Percentiles rank a stretch among this genome's conserved stretches.
phyloP scores from a whole-genome alignment of 2,113 vertebrate species.

The Pandion haliaetus region DNA sequence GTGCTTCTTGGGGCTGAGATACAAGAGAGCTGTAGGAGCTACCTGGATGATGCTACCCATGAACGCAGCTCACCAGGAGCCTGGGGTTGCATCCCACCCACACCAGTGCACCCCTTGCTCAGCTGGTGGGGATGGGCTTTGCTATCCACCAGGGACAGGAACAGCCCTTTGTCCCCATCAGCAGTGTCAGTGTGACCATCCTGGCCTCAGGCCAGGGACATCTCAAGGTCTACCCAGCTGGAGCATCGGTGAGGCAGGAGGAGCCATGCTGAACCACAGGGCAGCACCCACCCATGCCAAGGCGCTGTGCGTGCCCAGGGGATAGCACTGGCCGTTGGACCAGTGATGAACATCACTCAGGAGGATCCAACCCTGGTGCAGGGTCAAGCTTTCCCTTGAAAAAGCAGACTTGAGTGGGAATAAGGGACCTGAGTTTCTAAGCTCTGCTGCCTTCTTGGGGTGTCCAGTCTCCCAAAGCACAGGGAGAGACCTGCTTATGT shows the following conservation, averaged over 20 bases:
- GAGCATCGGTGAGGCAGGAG: rapidly evolving
- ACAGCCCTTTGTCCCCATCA: rapidly evolving
- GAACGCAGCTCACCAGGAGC: not conserved
- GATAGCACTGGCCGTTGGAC: rapidly evolving
- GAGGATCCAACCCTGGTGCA: not conserved
- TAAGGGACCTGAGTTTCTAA: not conserved
- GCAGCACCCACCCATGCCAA: not conserved
- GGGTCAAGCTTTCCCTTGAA: not conserved
- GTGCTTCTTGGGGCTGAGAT: not conserved
- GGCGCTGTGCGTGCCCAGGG: too few relatives aligned
- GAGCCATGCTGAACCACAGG: not conserved
- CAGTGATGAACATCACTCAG: not conserved
- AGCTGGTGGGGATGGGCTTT: not conserved
- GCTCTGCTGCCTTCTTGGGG: not conserved
- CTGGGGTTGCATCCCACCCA: not conserved
- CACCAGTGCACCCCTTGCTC: not conserved
- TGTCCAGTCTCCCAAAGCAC: not conserved
- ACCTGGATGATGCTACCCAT: not conserved
- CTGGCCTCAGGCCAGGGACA: not conserved
- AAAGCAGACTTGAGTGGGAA: not conserved
- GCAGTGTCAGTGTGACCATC: not conserved
- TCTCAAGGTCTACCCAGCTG: not conserved
- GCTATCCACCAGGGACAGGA: not conserved
- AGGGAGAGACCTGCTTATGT: not conserved
- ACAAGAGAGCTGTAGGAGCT: not conserved